A percentile compares a stretch with the other conserved stretches of the same genome.
Evolutionary conservation across 1,140 invertebrate species (phyloP).

Genomic region (Drosophila nebulosa): DNA sequence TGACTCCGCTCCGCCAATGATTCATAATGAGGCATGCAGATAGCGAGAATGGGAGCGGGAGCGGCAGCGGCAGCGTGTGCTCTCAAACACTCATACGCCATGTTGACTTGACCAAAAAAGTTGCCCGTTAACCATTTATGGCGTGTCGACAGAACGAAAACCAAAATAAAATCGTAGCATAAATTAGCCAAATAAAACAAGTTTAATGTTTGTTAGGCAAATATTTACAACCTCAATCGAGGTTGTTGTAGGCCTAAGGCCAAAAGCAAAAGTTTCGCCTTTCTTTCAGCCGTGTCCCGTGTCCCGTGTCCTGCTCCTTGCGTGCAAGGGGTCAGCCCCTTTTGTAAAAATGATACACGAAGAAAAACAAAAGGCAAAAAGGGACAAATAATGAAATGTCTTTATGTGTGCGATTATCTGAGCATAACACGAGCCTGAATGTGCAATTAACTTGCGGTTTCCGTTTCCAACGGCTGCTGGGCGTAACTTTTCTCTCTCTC

Average conservation of each 20-base stretch:
- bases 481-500: too few relatives aligned
- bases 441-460: constrained; percentile 65
- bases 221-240: too few relatives aligned
- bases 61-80: not conserved
- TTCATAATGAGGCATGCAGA: constrained; percentile 62
- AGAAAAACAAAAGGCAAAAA: constrained; percentile 40
- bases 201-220: constrained; percentile 76
- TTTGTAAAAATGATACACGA: constrained; percentile 38
- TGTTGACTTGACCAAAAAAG: constrained; percentile 46
- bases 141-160: constrained; percentile 69
- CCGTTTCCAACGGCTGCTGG: constrained; percentile 8
- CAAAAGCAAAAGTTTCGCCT: not conserved
- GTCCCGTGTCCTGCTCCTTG: not conserved
- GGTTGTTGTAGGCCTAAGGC: not conserved
- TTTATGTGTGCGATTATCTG: constrained; percentile 74
- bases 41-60: constrained; percentile 4
- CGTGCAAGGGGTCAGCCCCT: constrained; percentile 13
- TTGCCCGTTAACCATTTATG: constrained; percentile 54
- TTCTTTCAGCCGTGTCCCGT: not conserved
- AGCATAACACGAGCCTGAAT: constrained; percentile 56
- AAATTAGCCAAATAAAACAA: constrained; percentile 73
- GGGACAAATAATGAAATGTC: constrained; percentile 62
- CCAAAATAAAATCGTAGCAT: constrained; percentile 69
- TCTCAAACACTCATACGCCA: constrained; percentile 37
- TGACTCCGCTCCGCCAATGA: constrained; percentile 53